phyloP scores from a whole-genome alignment of 2,113 vertebrate genomes.

The Ochotona princeps region DNA sequence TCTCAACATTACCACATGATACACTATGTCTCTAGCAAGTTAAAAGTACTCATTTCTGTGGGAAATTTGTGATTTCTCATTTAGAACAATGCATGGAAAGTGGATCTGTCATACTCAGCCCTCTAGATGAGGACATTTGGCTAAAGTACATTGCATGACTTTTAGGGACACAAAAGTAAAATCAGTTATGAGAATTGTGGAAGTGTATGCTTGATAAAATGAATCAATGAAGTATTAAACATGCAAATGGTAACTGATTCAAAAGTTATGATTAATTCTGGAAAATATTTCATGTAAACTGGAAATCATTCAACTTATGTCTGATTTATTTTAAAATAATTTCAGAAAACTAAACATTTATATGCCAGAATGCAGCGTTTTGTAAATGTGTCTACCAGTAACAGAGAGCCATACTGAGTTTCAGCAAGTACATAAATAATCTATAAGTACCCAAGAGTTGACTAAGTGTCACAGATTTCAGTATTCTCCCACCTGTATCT shows the following conservation, averaged over 20 bases:
- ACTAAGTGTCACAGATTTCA: not conserved
- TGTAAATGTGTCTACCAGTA: not conserved
- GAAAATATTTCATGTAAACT: conserved; percentile 3
- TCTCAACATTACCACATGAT: not conserved
- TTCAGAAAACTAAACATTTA: conserved; percentile 14
- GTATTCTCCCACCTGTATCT: not conserved
- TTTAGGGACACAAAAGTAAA: conserved; percentile 38
- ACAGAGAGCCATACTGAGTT: not conserved
- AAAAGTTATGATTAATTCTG: conserved; percentile 28
- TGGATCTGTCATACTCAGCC: not conserved
- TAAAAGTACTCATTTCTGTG: conserved; percentile 31
- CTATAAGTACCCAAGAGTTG: not conserved
- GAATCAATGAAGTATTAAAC: not conserved
- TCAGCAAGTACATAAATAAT: not conserved
- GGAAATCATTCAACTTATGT: not conserved
- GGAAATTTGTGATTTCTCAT: conserved; percentile 29
- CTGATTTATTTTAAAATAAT: conserved; percentile 38
- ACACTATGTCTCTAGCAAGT: conserved; percentile 39
- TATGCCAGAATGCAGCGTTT: not conserved
- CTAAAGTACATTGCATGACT: not conserved
- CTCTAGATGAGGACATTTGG: conserved; percentile 23
- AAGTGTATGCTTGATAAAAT: not conserved
- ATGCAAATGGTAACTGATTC: not conserved
- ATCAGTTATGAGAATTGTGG: not conserved
- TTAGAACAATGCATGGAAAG: conserved; percentile 40